Conservation (phyloP, 92 coral and sea anemone species). For the Porites cylindrica region DNA sequence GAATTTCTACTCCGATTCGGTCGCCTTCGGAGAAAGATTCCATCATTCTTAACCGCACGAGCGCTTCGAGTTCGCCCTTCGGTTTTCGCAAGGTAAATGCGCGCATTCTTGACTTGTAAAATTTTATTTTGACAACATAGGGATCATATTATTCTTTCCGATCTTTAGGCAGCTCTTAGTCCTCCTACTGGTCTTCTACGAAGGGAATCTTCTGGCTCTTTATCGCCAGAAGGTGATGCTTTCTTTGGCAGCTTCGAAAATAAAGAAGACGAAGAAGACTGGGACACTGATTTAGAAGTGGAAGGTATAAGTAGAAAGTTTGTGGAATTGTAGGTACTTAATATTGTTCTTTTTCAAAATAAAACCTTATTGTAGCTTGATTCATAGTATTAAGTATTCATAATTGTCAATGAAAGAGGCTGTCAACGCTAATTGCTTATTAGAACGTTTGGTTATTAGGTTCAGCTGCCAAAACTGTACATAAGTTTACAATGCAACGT, state of each 20-base stretch:
- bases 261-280: slow-evolving; percentile 84
- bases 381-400: neutral
- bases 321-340: too few relatives aligned
- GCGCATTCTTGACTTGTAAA: neutral
- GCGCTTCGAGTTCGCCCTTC: slow-evolving; percentile 65
- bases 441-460: neutral
- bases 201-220: slow-evolving; percentile 77
- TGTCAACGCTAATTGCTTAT: neutral
- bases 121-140: neutral
- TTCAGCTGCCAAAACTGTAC: neutral
- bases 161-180: slow-evolving; percentile 74
- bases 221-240: slow-evolving; percentile 71
- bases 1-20: slow-evolving; percentile 96
- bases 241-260: slow-evolving; percentile 46
- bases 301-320: slow-evolving; percentile 71
- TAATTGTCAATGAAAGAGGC: neutral
- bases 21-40: slow-evolving; percentile 96
- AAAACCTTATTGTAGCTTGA: neutral
- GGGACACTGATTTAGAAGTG: slow-evolving; percentile 98
- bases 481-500: neutral
- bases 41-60: slow-evolving; percentile 81
- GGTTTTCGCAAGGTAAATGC: slow-evolving; percentile 82
- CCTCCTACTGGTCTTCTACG: slow-evolving; percentile 88
- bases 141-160: neutral
- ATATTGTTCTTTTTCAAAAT: neutral